Evolutionary conservation across 2,888 invertebrate genomes (phyloP).

Genomic region (Crocallis elinguaria): DNA sequence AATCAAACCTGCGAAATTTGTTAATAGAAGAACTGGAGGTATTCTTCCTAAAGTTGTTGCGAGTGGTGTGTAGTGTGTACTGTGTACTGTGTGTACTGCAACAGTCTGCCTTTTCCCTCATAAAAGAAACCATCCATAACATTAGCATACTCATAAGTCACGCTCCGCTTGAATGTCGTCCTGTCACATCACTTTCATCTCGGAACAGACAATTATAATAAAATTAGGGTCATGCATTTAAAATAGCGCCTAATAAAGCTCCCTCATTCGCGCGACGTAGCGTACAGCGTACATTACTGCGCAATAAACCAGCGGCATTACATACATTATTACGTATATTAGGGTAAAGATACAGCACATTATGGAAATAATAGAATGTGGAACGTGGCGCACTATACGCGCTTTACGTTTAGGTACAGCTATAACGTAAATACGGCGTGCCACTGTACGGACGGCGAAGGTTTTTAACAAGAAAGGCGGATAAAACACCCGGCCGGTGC

Average conservation of each 20-base stretch:
- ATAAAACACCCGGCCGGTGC: neutral
- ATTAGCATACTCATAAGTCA: neutral
- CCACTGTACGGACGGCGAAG: neutral
- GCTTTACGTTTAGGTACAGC: neutral
- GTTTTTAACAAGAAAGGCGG: neutral
- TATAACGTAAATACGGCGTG: neutral
- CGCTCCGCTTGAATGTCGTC: neutral
- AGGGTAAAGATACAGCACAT: neutral
- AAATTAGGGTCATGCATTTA: constrained; percentile 6
- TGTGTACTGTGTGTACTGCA: no score
- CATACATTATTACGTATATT: neutral
- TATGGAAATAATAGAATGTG: neutral
- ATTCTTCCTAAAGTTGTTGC: no score
- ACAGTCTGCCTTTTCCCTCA: no score
- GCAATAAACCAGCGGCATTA: neutral
- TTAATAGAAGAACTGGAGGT: no score
- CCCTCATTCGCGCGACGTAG: neutral
- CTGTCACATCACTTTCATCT: neutral
- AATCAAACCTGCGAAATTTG: no score
- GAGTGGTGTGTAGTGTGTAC: no score
- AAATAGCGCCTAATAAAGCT: constrained; percentile 1
- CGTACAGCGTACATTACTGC: neutral
- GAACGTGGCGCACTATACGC: neutral
- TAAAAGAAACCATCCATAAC: no score
- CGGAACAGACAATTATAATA: neutral